phyloP scores from a whole-genome alignment of 1,140 invertebrate species.

The Pantala flavescens region DNA sequence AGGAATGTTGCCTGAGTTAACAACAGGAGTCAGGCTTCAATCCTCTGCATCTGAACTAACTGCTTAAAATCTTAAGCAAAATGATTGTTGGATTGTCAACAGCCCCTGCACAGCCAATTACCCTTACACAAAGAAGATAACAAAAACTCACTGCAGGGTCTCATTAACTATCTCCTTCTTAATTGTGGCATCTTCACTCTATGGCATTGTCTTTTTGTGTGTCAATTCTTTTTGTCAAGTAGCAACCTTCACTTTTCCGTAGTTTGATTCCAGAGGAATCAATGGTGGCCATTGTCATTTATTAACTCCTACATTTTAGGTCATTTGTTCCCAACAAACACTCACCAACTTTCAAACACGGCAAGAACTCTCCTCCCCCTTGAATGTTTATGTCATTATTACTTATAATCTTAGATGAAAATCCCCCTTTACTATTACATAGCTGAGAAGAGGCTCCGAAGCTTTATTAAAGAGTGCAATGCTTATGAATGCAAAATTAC shows the following conservation, averaged over 20 bases:
- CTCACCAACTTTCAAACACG: background rate
- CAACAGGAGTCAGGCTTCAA: background rate
- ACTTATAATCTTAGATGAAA: background rate
- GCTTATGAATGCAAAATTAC: background rate
- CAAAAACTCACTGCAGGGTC: background rate
- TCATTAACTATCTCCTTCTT: background rate
- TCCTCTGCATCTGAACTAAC: background rate
- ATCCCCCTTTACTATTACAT: background rate
- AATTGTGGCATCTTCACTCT: background rate
- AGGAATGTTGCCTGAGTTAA: background rate
- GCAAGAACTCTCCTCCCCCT: background rate
- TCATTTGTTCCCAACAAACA: background rate
- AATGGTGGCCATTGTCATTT: background rate
- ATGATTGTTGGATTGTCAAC: background rate
- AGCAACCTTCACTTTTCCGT: background rate
- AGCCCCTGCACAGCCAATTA: constrained; percentile 7
- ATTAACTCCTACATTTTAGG: background rate
- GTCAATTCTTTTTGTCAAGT: background rate
- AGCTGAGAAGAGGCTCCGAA: background rate
- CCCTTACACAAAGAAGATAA: background rate
- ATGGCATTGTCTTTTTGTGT: background rate
- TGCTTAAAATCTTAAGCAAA: background rate
- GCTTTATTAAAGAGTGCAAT: background rate
- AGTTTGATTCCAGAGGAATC: background rate
- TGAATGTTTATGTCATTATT: background rate